These are phyloP conservation scores for Corapipo altera DNA, from an alignment of 2,113 vertebrate genomes.

Conservation along the genomic window DNA sequence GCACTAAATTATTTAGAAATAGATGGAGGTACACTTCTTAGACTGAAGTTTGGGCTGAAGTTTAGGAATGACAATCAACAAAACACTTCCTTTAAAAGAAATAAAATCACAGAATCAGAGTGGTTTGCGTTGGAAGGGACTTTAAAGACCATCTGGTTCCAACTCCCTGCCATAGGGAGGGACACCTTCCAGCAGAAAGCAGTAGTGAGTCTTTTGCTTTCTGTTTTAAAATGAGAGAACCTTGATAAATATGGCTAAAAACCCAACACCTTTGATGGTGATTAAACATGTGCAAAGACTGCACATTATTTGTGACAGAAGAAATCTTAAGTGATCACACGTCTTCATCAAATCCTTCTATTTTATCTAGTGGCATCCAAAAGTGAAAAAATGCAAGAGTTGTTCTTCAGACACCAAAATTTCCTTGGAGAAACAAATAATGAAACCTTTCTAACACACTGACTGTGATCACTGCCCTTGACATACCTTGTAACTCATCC, in stretches of 20 bases:
- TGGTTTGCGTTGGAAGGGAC: neutral
- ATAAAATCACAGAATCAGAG: neutral
- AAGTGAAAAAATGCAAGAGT: neutral
- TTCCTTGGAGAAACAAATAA: neutral
- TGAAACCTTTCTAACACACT: accelerated
- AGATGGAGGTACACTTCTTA: neutral
- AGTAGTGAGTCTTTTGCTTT: neutral
- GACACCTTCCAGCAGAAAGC: neutral
- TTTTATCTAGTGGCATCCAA: neutral
- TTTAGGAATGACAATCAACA: neutral
- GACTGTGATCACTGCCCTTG: neutral
- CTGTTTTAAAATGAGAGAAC: neutral
- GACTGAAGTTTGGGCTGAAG: neutral
- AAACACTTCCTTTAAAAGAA: neutral
- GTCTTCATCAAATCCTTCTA: neutral
- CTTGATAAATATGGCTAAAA: neutral
- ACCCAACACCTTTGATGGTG: accelerated
- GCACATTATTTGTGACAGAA: neutral
- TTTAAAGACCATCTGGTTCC: neutral
- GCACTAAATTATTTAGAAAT: neutral
- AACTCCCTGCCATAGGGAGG: neutral
- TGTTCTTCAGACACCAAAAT: neutral
- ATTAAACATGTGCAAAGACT: neutral
- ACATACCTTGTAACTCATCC: neutral
- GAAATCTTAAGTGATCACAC: neutral